phyloP scores from a whole-genome alignment of 2,113 vertebrate genomes.

The Alces alces region DNA sequence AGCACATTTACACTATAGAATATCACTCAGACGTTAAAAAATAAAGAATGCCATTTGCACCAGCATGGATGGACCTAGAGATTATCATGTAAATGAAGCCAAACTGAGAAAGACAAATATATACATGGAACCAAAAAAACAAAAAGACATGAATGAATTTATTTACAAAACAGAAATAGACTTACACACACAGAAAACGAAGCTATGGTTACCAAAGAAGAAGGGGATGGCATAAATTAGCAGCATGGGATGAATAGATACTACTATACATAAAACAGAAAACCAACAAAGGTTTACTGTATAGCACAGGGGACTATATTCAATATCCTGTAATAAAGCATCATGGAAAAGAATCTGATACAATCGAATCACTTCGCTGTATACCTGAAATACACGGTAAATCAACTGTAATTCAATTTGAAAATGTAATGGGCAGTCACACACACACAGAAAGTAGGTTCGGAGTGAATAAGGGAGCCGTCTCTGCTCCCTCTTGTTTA shows the following conservation, averaged over 20 bases:
- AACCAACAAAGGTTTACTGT: neutral
- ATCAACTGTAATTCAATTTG: neutral
- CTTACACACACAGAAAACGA: neutral
- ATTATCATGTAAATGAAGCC: neutral
- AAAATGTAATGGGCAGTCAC: neutral
- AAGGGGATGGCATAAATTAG: neutral
- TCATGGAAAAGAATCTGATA: neutral
- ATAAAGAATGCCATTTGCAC: neutral
- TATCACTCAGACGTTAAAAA: neutral
- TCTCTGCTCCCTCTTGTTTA: neutral
- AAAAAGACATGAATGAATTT: neutral
- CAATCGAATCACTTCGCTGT: neutral
- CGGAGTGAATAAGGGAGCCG: neutral
- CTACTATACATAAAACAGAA: neutral
- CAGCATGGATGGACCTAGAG: neutral
- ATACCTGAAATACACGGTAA: neutral
- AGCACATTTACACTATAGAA: neutral
- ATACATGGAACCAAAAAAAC: neutral
- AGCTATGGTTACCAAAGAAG: neutral
- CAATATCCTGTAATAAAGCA: neutral
- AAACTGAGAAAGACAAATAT: neutral
- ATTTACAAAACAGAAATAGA: neutral
- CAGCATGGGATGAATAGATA: neutral
- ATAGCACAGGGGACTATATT: neutral
- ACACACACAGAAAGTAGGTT: neutral